Evolutionary conservation across 1,140 invertebrate species (phyloP).

Genomic region (Hyposmocoma kahamanoa): DNA sequence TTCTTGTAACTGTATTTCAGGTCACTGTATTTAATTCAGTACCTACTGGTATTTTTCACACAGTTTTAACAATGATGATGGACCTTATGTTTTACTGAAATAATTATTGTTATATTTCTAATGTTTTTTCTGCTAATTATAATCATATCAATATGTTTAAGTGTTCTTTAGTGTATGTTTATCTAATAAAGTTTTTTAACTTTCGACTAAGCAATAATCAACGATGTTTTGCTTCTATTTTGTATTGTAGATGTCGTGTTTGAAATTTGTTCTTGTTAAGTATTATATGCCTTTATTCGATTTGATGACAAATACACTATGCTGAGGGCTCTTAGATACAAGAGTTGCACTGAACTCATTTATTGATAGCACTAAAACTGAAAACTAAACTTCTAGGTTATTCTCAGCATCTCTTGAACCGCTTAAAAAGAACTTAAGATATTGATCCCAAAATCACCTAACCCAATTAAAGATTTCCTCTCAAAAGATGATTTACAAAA

Average conservation of each 20-base stretch:
- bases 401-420: not conserved
- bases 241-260: conserved; percentile 22
- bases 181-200: conserved; percentile 21
- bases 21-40: not conserved
- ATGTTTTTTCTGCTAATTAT: conserved; percentile 17
- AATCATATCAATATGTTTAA: conserved; percentile 43
- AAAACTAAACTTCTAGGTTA: not conserved
- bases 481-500: no score
- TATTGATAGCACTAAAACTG: not conserved
- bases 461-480: no score
- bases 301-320: not conserved
- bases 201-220: conserved; percentile 34
- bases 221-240: conserved; percentile 28
- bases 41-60: not conserved
- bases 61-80: not conserved
- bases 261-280: conserved; percentile 5
- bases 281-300: conserved; percentile 2
- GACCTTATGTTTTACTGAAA: not conserved
- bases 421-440: not conserved
- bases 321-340: not conserved
- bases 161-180: conserved; percentile 22
- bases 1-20: not conserved
- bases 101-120: conserved; percentile 10
- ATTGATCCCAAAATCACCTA: no score
- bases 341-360: not conserved